Evolutionary conservation across 2,113 vertebrate genomes (phyloP).

Genomic region (Seriola aureovittata): DNA sequence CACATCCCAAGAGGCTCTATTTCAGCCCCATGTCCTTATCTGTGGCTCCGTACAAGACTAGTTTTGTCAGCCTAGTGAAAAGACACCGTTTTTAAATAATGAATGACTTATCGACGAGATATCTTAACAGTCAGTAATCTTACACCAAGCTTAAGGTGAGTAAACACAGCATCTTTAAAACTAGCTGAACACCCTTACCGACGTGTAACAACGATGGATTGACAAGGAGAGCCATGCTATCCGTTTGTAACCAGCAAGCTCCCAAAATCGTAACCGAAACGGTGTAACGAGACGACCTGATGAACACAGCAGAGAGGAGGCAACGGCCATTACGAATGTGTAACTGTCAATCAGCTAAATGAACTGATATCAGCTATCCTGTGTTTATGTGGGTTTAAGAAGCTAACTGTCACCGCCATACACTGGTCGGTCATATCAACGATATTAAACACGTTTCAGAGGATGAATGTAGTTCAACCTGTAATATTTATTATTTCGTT

Average conservation of each 20-base stretch:
- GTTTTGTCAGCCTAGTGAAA: constrained; percentile 32
- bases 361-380: too few species aligned
- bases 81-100: constrained; percentile 50
- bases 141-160: constrained; percentile 14
- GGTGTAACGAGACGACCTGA: constrained; percentile 4
- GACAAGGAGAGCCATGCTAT: constrained; percentile 5
- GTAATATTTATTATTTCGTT: background rate
- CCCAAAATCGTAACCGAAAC: background rate
- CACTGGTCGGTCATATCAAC: background rate
- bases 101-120: constrained; percentile 2
- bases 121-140: constrained; percentile 13
- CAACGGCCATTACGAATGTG: constrained; percentile 19
- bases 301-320: background rate
- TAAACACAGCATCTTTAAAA: constrained; percentile 4
- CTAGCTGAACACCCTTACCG: constrained; percentile 65
- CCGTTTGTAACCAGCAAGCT: constrained; percentile 4
- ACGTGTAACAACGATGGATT: constrained; percentile 31
- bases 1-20: background rate
- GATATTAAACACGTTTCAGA: background rate
- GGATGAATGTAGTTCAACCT: background rate
- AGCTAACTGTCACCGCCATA: background rate
- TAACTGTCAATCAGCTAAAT: background rate
- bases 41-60: constrained; percentile 31
- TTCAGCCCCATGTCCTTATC: background rate
- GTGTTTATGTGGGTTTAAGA: background rate